Conservation (phyloP, 2,888 invertebrate species). For the Escarpia spicata region DNA sequence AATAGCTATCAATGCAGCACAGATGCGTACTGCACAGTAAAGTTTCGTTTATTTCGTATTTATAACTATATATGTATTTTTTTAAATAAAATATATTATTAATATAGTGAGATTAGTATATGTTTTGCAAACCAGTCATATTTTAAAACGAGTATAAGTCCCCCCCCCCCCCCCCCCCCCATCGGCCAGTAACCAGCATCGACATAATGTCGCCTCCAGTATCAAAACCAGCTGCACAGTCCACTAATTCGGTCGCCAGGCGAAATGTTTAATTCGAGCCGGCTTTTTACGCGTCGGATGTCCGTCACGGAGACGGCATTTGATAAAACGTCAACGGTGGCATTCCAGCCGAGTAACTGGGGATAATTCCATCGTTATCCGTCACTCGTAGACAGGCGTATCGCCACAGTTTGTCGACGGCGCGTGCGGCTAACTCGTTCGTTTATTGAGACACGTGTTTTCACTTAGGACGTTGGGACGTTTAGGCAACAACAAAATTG, state of each 20-base stretch:
- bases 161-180: neutral
- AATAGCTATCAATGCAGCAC: no score
- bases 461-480: neutral
- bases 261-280: neutral
- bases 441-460: slow-evolving; percentile 12
- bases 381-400: neutral
- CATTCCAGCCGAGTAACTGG: neutral
- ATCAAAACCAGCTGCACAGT: slow-evolving; percentile 9
- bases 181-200: neutral
- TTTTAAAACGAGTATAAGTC: neutral
- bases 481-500: neutral
- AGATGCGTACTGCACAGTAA: no score
- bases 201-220: neutral
- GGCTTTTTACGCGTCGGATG: neutral
- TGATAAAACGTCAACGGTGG: neutral
- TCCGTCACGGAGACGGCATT: neutral
- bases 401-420: neutral
- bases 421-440: neutral
- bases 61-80: neutral
- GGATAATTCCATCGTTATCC: neutral
- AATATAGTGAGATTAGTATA: no score
- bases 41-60: no score
- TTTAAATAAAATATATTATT: neutral
- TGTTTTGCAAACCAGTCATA: no score
- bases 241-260: neutral